phyloP scores from a whole-genome alignment of 2,888 invertebrate genomes.

The Hypomecis atomaria region DNA sequence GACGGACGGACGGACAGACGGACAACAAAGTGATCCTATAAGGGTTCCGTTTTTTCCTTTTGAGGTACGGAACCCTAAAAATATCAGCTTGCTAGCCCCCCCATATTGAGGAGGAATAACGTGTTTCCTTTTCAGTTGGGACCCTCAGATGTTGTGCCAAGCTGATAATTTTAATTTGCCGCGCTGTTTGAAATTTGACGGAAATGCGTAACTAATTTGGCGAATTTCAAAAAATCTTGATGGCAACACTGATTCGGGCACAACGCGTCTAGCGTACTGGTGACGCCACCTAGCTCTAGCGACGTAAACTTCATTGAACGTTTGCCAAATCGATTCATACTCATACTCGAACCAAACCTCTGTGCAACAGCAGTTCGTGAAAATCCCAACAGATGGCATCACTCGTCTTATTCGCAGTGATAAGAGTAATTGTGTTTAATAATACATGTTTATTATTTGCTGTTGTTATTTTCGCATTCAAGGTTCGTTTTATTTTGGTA shows the following conservation, averaged over 20 bases:
- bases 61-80: too few relatives aligned
- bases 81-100: too few relatives aligned
- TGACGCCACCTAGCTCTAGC: conserved; percentile 64
- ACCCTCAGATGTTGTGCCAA: too few relatives aligned
- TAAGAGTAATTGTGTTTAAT: conserved; percentile 39
- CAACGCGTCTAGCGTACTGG: conserved; percentile 40
- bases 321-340: conserved; percentile 51
- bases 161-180: too few relatives aligned
- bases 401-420: conserved; percentile 29
- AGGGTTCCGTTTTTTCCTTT: too few relatives aligned
- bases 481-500: conserved; percentile 43
- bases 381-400: conserved; percentile 52
- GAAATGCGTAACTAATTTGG: too few relatives aligned
- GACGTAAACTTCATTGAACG: conserved; percentile 56
- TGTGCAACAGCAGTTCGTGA: conserved; percentile 17
- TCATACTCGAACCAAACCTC: conserved; percentile 30
- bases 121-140: too few relatives aligned
- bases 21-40: too few relatives aligned
- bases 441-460: conserved; percentile 42
- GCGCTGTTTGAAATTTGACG: too few relatives aligned
- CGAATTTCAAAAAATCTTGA: too few relatives aligned
- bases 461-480: conserved; percentile 43
- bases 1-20: too few relatives aligned
- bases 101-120: too few relatives aligned
- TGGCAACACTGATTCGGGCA: conserved; percentile 22